Evolutionary conservation across 2,113 vertebrate genomes (phyloP).

Genomic region (Centrocercus urophasianus): DNA sequence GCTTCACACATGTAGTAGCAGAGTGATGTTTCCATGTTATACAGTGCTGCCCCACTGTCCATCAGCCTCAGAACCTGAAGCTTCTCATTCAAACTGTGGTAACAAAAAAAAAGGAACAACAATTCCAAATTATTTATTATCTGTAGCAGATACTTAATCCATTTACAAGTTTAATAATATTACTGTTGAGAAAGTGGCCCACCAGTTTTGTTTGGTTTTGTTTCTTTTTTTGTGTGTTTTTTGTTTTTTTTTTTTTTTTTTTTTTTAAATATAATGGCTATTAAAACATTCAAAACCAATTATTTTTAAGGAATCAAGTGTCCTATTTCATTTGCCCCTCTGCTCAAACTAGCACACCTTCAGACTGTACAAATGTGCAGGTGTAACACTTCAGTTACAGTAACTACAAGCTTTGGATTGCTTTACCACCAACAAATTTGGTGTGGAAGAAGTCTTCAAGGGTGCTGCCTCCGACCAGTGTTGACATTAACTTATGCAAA

Average conservation of each 20-base stretch:
- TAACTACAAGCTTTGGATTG: neutral
- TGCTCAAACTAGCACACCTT: neutral
- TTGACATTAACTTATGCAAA: neutral
- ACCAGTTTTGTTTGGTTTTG: neutral
- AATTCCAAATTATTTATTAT: neutral
- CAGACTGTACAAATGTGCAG: neutral
- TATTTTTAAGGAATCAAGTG: neutral
- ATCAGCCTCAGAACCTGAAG: too few species aligned
- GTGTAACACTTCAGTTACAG: neutral
- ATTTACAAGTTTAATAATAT: neutral
- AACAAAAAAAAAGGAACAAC: neutral
- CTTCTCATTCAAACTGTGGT: neutral
- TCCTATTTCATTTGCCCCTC: neutral
- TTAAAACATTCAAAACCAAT: neutral
- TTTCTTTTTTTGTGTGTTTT: too few species aligned
- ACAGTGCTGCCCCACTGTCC: neutral
- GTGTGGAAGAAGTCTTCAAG: neutral
- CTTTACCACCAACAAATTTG: neutral
- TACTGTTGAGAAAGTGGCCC: neutral
- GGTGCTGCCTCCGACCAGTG: neutral
- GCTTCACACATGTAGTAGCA: neutral
- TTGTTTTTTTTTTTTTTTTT: too few species aligned
- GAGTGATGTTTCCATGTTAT: neutral
- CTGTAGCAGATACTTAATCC: neutral
- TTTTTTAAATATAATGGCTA: neutral